Base-by-base conservation (phyloP, 1,140 invertebrate genomes). In the Phenacoccus solenopsis region DNA sequence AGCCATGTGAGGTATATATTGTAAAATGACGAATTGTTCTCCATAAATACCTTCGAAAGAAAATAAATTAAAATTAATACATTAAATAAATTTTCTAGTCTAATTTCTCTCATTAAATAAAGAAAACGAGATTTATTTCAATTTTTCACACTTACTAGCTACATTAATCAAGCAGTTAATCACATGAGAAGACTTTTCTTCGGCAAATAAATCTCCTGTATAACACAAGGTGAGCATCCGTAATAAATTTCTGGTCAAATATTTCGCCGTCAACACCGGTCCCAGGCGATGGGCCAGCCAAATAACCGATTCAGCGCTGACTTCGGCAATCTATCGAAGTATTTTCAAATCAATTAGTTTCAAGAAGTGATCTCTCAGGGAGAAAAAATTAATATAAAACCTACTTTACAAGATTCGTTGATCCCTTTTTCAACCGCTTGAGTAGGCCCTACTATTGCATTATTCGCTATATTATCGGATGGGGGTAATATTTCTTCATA, bases 201-300 rank as follows among this genome's bases (percentile, higher is more conserved):
- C 96, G 0, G 94, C 95, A 2, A 86, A 77, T 5, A 90, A 67
- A 22, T 72, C 85, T 0, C 91, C 91, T 24, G 93, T 86, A 77
- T 97, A 98, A 79, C 96, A 98, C 0, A 98, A 79, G 0, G 93
- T 91, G 13, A 98, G 79, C 89, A 98, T 96, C 74, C 94, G 86
- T 2, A 98, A 80, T 35, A 98, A 81, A 82, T 98, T 98, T 49
- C 91, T 83, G 0, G 94, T 93, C 24, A 98, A 82, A 81, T 93
- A 89, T 73, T 90, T 86, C 16, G 94, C 91, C 1, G 94, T 95
- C 5, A 98, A 82, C 25, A 98, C 91, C 0, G 96, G 96, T 0
- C 96, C 96, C n/a, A 98, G 80, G 73, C 94, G 85, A 80, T 96
- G 91, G 0, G 93, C 87, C 22, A 98, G 77, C 94, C 94, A 98